A percentile compares a stretch with the other conserved stretches of the same genome.
Conservation (phyloP, 2,113 vertebrate genomes). For the Hippocampus abdominalis region DNA sequence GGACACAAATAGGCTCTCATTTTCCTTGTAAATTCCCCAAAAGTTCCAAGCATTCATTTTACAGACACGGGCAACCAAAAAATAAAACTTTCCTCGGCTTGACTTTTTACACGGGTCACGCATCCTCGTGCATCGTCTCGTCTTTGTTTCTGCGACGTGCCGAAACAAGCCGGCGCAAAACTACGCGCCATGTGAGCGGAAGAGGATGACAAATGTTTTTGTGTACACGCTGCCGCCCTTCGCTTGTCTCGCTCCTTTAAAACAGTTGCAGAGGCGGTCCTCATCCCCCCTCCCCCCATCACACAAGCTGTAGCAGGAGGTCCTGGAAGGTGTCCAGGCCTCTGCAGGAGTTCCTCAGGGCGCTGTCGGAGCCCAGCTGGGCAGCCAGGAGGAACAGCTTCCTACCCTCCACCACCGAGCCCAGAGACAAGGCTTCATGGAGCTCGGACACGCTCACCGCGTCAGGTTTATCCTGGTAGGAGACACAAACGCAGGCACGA, state of each 20-base stretch:
- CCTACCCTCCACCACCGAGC: slow-evolving; percentile 54
- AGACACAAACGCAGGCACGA: not conserved
- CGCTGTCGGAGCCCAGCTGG: slow-evolving; percentile 69
- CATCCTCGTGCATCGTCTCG: not conserved
- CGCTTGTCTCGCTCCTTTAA: not conserved
- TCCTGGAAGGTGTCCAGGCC: slow-evolving; percentile 76
- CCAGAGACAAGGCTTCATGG: slow-evolving; percentile 75
- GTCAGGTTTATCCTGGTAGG: slow-evolving; percentile 72
- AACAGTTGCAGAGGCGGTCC: not conserved
- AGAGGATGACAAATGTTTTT: not conserved
- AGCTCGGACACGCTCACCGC: slow-evolving; percentile 77
- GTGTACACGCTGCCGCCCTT: not conserved
- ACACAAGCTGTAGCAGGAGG: slow-evolving; percentile 78
- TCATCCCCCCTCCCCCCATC: slow-evolving; percentile 8
- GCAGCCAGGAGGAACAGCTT: slow-evolving; percentile 79
- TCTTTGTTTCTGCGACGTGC: not conserved
- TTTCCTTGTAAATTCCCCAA: too few relatives aligned
- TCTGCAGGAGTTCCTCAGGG: slow-evolving; percentile 43
- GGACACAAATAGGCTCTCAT: too few relatives aligned
- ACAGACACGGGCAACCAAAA: not conserved
- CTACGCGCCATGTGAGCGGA: not conserved
- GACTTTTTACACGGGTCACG: slow-evolving; percentile 3
- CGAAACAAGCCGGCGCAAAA: not conserved
- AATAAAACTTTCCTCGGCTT: slow-evolving; percentile 10
- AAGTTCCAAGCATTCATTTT: too few relatives aligned